Evolutionary conservation across 1,140 invertebrate genomes (phyloP).

Genomic region (Arion vulgaris): DNA sequence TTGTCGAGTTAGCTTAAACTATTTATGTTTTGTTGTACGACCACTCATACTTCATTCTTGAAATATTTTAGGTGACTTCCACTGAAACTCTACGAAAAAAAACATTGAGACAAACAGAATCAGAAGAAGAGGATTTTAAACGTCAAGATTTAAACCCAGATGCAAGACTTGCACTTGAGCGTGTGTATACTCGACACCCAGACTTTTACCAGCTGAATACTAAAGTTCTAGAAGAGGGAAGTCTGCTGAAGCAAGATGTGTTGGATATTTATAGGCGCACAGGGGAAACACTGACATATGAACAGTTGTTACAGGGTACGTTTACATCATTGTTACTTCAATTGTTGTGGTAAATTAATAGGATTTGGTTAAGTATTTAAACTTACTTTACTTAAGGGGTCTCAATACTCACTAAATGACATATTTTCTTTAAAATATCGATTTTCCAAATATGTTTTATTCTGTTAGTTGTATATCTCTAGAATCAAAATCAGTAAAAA

Average conservation of each 20-base stretch:
- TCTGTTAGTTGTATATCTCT: no score
- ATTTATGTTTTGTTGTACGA: no score
- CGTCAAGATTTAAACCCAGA: slow-evolving; percentile 53
- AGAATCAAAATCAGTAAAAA: no score
- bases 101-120: slow-evolving; percentile 39
- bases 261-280: slow-evolving; percentile 56
- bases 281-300: slow-evolving; percentile 58
- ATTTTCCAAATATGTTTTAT: no score
- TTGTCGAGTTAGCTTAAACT: no score
- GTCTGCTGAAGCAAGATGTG: slow-evolving; percentile 54
- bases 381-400: no score
- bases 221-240: slow-evolving; percentile 57
- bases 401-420: no score
- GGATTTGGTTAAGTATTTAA: no score
- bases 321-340: not conserved
- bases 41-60: no score
- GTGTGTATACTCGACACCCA: slow-evolving; percentile 51
- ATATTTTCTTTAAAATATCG: no score
- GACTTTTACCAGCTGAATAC: slow-evolving; percentile 58
- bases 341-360: no score
- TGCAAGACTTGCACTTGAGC: slow-evolving; percentile 50
- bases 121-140: slow-evolving; percentile 54
- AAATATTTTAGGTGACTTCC: slow-evolving; percentile 27
- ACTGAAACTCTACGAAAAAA: slow-evolving; percentile 23
- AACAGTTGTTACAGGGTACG: slow-evolving; percentile 58